Conservation (phyloP, 2,113 vertebrate genomes). For the Pungitius pungitius region DNA sequence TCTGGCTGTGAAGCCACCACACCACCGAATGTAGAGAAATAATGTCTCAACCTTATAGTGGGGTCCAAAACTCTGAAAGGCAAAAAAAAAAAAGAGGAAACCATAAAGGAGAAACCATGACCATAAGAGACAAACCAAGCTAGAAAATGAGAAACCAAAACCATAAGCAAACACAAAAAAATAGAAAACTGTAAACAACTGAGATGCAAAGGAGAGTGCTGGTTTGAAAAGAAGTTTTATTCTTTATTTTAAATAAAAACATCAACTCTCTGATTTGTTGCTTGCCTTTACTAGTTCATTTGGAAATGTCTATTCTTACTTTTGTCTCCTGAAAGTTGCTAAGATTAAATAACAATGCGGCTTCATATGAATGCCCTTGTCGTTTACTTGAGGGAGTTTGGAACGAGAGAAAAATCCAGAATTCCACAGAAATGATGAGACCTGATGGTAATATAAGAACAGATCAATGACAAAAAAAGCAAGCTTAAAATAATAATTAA, state of each 20-base stretch:
- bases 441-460: constrained; percentile 8
- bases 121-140: constrained; percentile 53
- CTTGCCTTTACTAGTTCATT: constrained; percentile 39
- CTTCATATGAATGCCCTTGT: not conserved
- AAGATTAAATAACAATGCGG: not conserved
- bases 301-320: not conserved
- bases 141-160: constrained; percentile 56
- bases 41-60: not conserved
- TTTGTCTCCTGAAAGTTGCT: not conserved
- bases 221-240: constrained; percentile 22
- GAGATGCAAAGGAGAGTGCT: constrained; percentile 50
- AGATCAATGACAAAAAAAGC: constrained; percentile 11
- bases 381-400: not conserved
- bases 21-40: not conserved
- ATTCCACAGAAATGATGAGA: not conserved
- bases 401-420: not conserved
- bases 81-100: constrained; percentile 33
- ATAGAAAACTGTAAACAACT: constrained; percentile 35
- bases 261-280: not conserved
- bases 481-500: not conserved
- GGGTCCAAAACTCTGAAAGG: constrained; percentile 40
- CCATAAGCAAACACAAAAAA: constrained; percentile 29
- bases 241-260: not conserved
- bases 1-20: not conserved
- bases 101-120: constrained; percentile 55